Evolutionary conservation across 2,888 invertebrate genomes (phyloP), one percentile per base, ranked within the genome.

Genomic region (Drosophila pegasa): DNA sequence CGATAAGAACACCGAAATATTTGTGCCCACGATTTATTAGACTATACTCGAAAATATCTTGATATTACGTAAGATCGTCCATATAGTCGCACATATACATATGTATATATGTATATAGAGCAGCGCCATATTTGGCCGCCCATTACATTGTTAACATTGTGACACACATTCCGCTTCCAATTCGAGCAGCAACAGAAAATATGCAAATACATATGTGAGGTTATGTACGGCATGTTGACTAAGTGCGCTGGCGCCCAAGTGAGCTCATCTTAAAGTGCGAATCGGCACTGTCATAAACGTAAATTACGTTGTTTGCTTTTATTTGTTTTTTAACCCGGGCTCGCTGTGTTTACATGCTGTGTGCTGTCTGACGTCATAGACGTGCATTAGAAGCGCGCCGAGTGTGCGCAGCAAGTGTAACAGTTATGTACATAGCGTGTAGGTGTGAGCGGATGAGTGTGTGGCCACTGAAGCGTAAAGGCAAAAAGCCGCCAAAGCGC

Each of bases 51-150:
- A 69, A 41, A 41, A 48, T 67, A 65, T 83, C 45, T 64, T 65
- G 66, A 65, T 74, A 71, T 81, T 81, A 79, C 80, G 80, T 84
- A 81, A 81, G 64, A 55, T 50, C 35, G 45, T 20, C 41, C 27
- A 27, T 9, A 52, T 16, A 37, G 37, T n/a, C 54, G 18, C 50
- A 48, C 27, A 43, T n/a, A n/a, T n/a, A n/a, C n/a, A n/a, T n/a
- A n/a, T n/a, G n/a, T n/a, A n/a, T n/a, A n/a, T n/a, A n/a, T n/a
- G n/a, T n/a, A n/a, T 57, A 25, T 18, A 40, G n/a, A 40, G 20
- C 31, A 22, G 27, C 20, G 37, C 38, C 27, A 22, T 58, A 25
- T 37, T 29, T 20, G n/a, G 20, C 37, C 45, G 35, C 52, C 40
- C 22, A 16, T 50, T 35, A 70, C 62, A 77, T 63, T 82, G 67